Conservation (phyloP, 1,140 invertebrate species). For the Magallana gigas region DNA sequence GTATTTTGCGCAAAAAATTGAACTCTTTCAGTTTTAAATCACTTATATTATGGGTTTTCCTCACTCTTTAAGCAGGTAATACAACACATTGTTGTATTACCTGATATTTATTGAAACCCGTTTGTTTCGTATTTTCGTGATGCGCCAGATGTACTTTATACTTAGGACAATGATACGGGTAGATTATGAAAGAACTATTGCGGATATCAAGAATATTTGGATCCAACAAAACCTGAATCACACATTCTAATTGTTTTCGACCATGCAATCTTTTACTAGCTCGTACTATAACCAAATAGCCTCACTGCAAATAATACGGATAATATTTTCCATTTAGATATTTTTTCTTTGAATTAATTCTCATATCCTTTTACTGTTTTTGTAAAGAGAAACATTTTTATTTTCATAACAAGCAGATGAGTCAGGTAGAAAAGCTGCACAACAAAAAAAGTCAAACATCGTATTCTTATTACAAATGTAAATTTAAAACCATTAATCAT, state of each 20-base stretch:
- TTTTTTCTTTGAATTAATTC: background rate
- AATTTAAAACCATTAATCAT: constrained; percentile 33
- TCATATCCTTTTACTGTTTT: background rate
- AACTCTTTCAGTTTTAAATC: too few relatives aligned
- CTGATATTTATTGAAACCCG: too few relatives aligned
- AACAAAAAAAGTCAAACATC: constrained; percentile 13
- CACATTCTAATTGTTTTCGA: background rate
- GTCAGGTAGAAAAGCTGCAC: constrained; percentile 5
- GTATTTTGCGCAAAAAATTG: background rate
- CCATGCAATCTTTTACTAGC: background rate
- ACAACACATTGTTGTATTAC: too few relatives aligned
- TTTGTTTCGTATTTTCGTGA: too few relatives aligned
- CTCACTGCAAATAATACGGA: background rate
- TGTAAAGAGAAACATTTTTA: background rate
- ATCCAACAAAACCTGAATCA: background rate
- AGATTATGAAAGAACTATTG: too few relatives aligned
- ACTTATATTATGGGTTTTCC: too few relatives aligned
- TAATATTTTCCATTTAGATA: background rate
- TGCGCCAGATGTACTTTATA: too few relatives aligned
- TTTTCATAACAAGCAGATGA: constrained; percentile 19
- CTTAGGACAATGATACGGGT: too few relatives aligned
- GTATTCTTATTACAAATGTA: background rate
- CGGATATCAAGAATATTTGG: too few relatives aligned
- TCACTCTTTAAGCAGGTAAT: too few relatives aligned
- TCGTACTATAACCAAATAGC: background rate